Percentiles rank a stretch among this genome's conserved stretches.
These are phyloP conservation scores for Miichthys miiuy DNA, from an alignment of 2,797 vertebrate species.

Conservation along the genomic window DNA sequence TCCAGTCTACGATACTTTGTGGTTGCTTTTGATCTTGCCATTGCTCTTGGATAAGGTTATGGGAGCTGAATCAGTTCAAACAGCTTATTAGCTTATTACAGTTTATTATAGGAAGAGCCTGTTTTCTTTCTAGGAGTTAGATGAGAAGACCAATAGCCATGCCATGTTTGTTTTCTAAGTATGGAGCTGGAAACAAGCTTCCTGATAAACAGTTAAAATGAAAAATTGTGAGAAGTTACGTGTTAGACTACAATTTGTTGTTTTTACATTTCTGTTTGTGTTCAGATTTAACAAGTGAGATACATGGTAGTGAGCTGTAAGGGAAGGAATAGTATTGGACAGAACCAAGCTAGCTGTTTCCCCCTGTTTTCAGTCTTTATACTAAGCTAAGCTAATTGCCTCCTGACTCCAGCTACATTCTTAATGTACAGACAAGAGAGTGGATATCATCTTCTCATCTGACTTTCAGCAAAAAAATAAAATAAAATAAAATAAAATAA, in stretches of 20 bases:
- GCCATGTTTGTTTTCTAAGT: neutral
- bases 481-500: neutral
- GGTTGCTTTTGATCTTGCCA: slow-evolving; percentile 10
- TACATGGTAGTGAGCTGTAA: neutral
- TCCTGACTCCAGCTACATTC: neutral
- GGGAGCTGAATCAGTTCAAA: neutral
- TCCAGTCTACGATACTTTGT: neutral
- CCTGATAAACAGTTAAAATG: neutral
- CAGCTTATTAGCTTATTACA: neutral
- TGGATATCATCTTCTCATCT: neutral
- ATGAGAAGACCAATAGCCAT: neutral
- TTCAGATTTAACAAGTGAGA: neutral
- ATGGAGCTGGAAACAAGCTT: neutral
- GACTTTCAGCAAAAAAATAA: neutral
- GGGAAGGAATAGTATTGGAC: too few species aligned
- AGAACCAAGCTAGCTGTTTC: neutral
- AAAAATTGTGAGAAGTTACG: neutral
- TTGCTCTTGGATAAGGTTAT: neutral
- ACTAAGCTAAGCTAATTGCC: neutral
- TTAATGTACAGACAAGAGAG: too few species aligned
- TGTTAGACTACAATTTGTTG: neutral
- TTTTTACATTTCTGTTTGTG: neutral
- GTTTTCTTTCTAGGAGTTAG: neutral
- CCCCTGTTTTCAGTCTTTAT: neutral
- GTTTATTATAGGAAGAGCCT: too few species aligned